Base-by-base conservation (phyloP, 1,140 invertebrate species). In the Augochlora pura region DNA sequence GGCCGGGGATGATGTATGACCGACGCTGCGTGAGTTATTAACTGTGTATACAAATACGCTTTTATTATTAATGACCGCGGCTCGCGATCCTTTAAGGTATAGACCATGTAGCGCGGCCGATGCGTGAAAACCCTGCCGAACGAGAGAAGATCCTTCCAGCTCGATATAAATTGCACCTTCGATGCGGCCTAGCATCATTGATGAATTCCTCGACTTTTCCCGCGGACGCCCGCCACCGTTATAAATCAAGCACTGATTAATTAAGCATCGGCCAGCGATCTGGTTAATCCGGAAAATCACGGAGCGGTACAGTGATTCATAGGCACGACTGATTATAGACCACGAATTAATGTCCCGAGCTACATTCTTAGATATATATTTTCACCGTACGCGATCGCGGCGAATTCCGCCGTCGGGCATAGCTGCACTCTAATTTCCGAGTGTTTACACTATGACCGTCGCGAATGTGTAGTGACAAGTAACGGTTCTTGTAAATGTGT, bases 31-130 rank as follows among this genome's bases (percentile, higher is more conserved):
- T 77, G 76, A 77, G 68, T 77, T 77, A 77, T 77, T 71, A 71
- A 77, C 69, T 78, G 39, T 72, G 69, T 64, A 71, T 78, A 78
- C 69, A 72, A 72, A 72, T 72, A 72, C 49, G 59, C 59, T 72
- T 78, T 57, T 46, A 42, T 78, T 72, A 78, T 78, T 78, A 72
- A 78, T 78, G 76, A 72, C 69, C 71, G 46, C 23, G 76, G 46
- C 49, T 12, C 60, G 69, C 25, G 18, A 69, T 71, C 67, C 54
- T 71, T 77, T 63, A 77, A 77, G 46, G 66, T 23, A 32, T 23
- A 18, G 16, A 14, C 54, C 54, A 21, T 21, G n/a, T n/a, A 60
- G n/a, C 42, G 42, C 49, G 32, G 16, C 46, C 16, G 76, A 65
- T 71, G 49, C 74, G 42, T 54, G 69, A 72, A 64, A 71, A 78